Evolutionary conservation across 2,113 vertebrate species (phyloP), one percentile per base, ranked within the genome.

Genomic region (Erythrolamprus reginae): DNA sequence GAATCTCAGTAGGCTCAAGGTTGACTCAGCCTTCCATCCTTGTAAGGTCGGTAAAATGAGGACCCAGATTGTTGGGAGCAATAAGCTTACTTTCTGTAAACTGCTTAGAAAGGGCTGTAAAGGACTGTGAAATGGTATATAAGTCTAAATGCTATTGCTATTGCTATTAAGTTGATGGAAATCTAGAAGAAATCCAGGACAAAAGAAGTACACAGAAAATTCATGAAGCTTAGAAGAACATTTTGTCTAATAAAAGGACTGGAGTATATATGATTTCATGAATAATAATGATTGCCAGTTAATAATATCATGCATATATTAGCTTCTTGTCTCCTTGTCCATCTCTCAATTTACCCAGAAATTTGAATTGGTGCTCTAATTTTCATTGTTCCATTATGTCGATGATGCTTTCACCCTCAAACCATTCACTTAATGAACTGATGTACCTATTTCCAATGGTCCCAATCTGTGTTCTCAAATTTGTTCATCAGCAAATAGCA

Each of bases 321-420:
- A 48, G 89, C 86, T 21, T 65, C 45, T 88, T 77, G n/a, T 65
- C 94, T 95, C 94, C 94, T 92, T 95, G 93, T 92, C 90, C 95
- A 56, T 19, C 93, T 94, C 3, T n/a, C 42, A 87, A 47, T 95
- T 97, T 97, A 97, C 96, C 96, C 96, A 96, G 84, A 94, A 95
- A 93, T 95, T 96, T 95, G 95, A 95, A 95, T 93, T 96, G 95
- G 92, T 93, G 95, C 94, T 97, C 94, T 96, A 95, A 96, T 95
- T 97, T 65, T 13, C 95, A 96, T 93, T 95, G 95, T 96, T 93
- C 95, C 92, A 86, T 94, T 94, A 95, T 92, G 96, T 88, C 94
- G 95, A 90, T 4, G 96, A 94, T 82, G 95, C 95, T 96, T 95
- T 96, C 93, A 92, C 96, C 94, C 87, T 38, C 94, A 97, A 97